Conservation (phyloP, 2,113 vertebrate species). For the Anhinga rufa region DNA sequence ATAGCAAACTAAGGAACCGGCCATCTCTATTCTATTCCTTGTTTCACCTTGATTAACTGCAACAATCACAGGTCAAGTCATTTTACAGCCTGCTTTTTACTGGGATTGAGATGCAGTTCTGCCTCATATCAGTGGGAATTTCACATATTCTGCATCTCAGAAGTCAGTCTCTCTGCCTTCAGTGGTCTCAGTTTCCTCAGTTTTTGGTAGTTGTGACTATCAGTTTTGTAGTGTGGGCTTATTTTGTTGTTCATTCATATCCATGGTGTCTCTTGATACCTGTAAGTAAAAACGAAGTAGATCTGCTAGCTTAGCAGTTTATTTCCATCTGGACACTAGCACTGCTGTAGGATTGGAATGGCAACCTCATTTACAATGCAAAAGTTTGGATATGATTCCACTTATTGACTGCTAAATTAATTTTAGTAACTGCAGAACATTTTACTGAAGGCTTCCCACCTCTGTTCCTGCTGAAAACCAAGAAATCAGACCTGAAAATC, state of each 20-base stretch:
- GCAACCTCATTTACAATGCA: background rate
- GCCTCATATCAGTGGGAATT: background rate
- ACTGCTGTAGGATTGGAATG: background rate
- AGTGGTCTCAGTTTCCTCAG: background rate
- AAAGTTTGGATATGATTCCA: background rate
- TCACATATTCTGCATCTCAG: background rate
- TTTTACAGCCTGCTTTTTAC: background rate
- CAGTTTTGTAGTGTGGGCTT: background rate
- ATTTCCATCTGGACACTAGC: background rate
- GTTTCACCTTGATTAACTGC: background rate
- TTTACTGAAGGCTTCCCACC: constrained; percentile 17
- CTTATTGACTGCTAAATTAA: constrained; percentile 19
- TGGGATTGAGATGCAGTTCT: background rate
- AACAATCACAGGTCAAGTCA: background rate
- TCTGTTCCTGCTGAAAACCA: background rate
- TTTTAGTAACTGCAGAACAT: background rate
- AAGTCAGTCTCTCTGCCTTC: background rate
- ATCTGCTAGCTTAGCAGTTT: background rate
- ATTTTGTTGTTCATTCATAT: background rate
- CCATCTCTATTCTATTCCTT: background rate
- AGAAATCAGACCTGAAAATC: constrained; percentile 14
- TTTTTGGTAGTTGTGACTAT: background rate
- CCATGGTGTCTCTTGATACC: background rate
- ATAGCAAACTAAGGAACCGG: background rate
- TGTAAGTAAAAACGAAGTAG: background rate